Percentiles rank a stretch among this genome's conserved stretches.
Conservation (phyloP, 2,888 invertebrate species). For the Leptinotarsa juncta region DNA sequence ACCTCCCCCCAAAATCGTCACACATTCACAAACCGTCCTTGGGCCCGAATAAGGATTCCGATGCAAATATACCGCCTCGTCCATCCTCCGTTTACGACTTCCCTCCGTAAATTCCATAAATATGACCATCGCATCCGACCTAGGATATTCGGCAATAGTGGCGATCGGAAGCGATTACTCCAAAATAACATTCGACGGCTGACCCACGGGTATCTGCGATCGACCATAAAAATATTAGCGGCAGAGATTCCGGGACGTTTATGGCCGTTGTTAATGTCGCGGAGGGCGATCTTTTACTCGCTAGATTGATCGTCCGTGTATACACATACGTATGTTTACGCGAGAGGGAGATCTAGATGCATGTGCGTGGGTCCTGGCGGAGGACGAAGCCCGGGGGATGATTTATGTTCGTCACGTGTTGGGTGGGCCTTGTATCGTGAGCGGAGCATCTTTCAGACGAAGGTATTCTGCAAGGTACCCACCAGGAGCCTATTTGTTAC, state of each 20-base stretch:
- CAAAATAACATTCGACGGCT: conserved; percentile 56
- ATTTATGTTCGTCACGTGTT: conserved; percentile 10
- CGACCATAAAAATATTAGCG: conserved; percentile 67
- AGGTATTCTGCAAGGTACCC: conserved; percentile 1
- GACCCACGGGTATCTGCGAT: conserved; percentile 66
- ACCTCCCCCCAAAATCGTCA: not conserved
- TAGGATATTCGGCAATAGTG: conserved; percentile 29
- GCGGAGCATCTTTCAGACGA: not conserved
- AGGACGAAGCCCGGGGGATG: conserved; percentile 10
- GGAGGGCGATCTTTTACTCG: conserved; percentile 45
- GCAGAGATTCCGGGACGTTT: conserved; percentile 62
- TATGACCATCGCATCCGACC: conserved; percentile 33
- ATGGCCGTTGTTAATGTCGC: conserved; percentile 58
- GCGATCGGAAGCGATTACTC: conserved; percentile 63
- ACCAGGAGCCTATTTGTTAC: not conserved
- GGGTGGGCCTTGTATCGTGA: not conserved
- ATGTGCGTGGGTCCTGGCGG: not conserved
- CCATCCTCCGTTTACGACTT: conserved; percentile 26
- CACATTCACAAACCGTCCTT: not conserved
- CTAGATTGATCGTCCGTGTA: conserved; percentile 14
- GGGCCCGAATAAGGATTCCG: conserved; percentile 3
- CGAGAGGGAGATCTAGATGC: conserved; percentile 8
- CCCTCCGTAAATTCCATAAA: conserved; percentile 36
- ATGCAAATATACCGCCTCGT: conserved; percentile 10
- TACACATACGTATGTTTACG: conserved; percentile 13